These are phyloP conservation scores for Oryzias javanicus DNA, from an alignment of 2,113 vertebrate species.

Conservation along the genomic window DNA sequence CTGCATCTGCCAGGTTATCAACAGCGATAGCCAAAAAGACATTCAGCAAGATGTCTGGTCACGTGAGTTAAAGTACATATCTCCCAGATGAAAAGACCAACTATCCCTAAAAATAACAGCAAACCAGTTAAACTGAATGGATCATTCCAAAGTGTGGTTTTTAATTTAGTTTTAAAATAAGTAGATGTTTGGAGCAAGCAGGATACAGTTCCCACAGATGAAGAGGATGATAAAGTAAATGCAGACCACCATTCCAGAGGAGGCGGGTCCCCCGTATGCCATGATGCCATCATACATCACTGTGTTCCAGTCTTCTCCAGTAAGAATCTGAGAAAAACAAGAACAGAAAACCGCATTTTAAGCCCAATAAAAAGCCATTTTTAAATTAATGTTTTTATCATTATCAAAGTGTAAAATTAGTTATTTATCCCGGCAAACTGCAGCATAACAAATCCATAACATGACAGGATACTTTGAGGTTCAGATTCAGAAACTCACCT, in stretches of 20 bases:
- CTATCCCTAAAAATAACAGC: background rate
- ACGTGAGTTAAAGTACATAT: constrained; percentile 43
- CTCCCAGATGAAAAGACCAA: background rate
- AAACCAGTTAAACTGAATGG: background rate
- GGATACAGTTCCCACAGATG: constrained; percentile 99
- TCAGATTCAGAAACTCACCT: constrained; percentile 74
- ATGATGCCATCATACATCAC: constrained; percentile 99
- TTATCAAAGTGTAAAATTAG: background rate
- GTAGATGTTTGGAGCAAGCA: constrained; percentile 41
- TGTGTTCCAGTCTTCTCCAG: constrained; percentile 98
- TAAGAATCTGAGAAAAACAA: constrained; percentile 83
- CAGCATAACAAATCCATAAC: background rate
- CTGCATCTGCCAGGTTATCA: constrained; percentile 97
- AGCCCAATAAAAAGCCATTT: too few species aligned
- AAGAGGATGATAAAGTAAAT: constrained; percentile 99
- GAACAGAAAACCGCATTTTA: background rate
- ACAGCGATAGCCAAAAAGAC: constrained; percentile 98
- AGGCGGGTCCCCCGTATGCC: constrained; percentile 95
- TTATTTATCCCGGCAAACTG: too few species aligned
- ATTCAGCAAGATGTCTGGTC: constrained; percentile 79
- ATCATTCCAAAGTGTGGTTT: background rate
- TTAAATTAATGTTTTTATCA: too few species aligned
- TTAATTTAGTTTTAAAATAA: too few species aligned
- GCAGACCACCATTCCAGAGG: constrained; percentile 97
- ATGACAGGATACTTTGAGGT: too few species aligned